A percentile compares a stretch with the other conserved stretches of the same genome.
Evolutionary conservation across 1,140 invertebrate genomes (phyloP).

Genomic region (Asbolus verrucosus): DNA sequence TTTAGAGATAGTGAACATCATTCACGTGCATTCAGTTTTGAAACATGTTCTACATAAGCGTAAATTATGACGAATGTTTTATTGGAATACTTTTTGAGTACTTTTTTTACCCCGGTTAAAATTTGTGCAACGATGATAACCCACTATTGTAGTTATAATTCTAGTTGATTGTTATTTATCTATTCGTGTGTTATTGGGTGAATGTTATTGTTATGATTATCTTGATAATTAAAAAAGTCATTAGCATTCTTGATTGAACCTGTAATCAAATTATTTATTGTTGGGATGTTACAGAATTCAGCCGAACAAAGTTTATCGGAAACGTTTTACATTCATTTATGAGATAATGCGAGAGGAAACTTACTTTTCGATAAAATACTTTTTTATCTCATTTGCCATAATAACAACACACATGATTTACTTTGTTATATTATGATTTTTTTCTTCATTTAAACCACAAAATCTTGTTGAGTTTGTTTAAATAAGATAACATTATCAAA

Average conservation of each 20-base stretch:
- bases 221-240: background rate
- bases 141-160: no score
- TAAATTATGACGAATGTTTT: no score
- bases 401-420: background rate
- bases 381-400: constrained; percentile 22
- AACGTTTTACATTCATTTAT: constrained; percentile 26
- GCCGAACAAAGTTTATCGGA: constrained; percentile 30
- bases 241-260: no score
- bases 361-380: constrained; percentile 22
- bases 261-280: constrained; percentile 5
- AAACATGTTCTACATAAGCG: no score
- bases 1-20: no score
- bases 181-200: no score
- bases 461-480: background rate
- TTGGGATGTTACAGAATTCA: background rate
- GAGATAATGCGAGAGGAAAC: constrained; percentile 19
- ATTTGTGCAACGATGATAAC: no score
- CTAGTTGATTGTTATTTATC: no score
- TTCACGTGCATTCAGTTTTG: no score
- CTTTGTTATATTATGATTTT: background rate
- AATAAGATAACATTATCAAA: background rate
- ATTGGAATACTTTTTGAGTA: no score
- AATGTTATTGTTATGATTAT: background rate
- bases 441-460: constrained; percentile 1
- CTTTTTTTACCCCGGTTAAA: no score